Evolutionary conservation across 2,113 vertebrate genomes (phyloP).

Genomic region (Cervus canadensis): DNA sequence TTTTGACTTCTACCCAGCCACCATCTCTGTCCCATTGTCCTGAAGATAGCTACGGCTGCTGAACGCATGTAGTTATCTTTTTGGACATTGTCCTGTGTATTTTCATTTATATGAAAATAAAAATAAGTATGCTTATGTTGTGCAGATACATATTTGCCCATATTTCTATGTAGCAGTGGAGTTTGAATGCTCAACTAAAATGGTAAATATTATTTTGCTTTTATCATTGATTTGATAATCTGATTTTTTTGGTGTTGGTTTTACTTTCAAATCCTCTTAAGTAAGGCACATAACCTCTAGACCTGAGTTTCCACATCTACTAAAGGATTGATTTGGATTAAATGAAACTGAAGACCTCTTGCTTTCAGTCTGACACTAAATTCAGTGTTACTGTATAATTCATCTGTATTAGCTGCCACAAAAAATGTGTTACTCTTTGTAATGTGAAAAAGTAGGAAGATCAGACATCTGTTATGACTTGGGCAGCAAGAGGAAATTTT

Average conservation of each 20-base stretch:
- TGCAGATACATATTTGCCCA: not conserved
- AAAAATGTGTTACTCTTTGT: not conserved
- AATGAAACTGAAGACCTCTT: not conserved
- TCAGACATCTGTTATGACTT: not conserved
- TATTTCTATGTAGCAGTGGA: not conserved
- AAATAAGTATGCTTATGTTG: not conserved
- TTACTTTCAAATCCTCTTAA: not conserved
- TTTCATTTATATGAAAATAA: not conserved
- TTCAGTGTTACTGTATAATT: not conserved
- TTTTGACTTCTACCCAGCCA: not conserved
- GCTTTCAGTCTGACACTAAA: not conserved
- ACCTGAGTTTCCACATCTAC: not conserved
- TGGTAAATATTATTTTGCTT: not conserved
- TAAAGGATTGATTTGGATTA: conserved; percentile 22
- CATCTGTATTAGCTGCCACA: not conserved
- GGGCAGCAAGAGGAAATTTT: not conserved
- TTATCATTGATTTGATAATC: not conserved
- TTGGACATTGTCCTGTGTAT: not conserved
- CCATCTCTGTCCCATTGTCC: not conserved
- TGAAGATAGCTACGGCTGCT: not conserved
- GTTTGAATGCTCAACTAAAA: not conserved
- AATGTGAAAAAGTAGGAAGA: not conserved
- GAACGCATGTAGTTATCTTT: not conserved
- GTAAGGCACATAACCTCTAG: not conserved
- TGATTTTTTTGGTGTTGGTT: not conserved